Percentiles rank a stretch among this genome's conserved stretches.
phyloP scores from a whole-genome alignment of 1,140 invertebrate species.

The Hestina assimilis region DNA sequence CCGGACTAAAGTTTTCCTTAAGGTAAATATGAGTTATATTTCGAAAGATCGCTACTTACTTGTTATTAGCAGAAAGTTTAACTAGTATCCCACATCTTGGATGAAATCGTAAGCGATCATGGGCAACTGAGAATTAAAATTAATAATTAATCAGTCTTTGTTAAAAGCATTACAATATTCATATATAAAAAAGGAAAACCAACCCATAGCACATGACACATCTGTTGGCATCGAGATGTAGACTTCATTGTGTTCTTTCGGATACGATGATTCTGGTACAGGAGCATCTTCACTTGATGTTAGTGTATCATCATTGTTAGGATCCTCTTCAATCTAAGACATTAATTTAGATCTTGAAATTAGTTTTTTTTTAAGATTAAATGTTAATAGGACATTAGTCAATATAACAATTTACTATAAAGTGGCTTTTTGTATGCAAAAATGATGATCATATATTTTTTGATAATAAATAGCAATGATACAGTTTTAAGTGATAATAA shows the following conservation, averaged over 20 bases:
- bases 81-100: slow-evolving; percentile 92
- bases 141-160: slow-evolving; percentile 12
- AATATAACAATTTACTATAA: too few relatives aligned
- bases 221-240: slow-evolving; percentile 47
- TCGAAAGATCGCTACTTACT: slow-evolving; percentile 47
- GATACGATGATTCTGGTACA: slow-evolving; percentile 22
- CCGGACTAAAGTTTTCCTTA: too few relatives aligned
- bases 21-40: too few relatives aligned
- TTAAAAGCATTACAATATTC: not conserved
- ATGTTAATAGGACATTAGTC: too few relatives aligned
- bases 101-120: slow-evolving; percentile 91
- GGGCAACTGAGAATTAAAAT: slow-evolving; percentile 62
- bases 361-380: too few relatives aligned
- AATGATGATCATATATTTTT: too few relatives aligned
- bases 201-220: slow-evolving; percentile 45
- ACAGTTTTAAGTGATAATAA: too few relatives aligned
- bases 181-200: not conserved
- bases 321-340: slow-evolving; percentile 49
- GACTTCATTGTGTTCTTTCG: slow-evolving; percentile 37
- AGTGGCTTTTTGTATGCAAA: too few relatives aligned
- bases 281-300: slow-evolving; percentile 40
- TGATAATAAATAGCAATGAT: too few relatives aligned
- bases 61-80: slow-evolving; percentile 89
- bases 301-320: slow-evolving; percentile 56
- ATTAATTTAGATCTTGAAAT: too few relatives aligned